phyloP scores from a whole-genome alignment of 1,140 invertebrate species.

The Akabosia matsudoensis region DNA sequence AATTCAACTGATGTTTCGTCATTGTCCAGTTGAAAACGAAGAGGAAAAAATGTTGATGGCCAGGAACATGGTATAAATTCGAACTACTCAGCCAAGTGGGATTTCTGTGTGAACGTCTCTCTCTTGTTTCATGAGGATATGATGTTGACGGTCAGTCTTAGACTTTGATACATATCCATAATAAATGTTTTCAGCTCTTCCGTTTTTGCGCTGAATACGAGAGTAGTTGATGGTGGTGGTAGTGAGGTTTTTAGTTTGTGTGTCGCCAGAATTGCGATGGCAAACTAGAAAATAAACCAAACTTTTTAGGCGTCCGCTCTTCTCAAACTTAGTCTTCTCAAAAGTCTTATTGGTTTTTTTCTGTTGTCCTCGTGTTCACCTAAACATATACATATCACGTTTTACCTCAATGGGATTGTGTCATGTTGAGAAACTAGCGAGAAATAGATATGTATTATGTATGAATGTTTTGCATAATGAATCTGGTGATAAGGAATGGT shows the following conservation, averaged over 20 bases:
- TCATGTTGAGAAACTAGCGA: not conserved
- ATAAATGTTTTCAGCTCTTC: not conserved
- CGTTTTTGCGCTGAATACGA: not conserved
- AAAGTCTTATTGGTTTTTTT: not conserved
- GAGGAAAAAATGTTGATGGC: not conserved
- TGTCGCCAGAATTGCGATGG: too few relatives aligned
- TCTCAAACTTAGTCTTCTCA: not conserved
- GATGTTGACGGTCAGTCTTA: not conserved
- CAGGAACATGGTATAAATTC: too few relatives aligned
- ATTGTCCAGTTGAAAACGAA: slow-evolving; percentile 8
- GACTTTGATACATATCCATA: not conserved
- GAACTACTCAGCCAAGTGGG: too few relatives aligned
- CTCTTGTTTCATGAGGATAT: not conserved
- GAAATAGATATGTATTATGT: not conserved
- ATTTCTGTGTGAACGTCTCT: not conserved
- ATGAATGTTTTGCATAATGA: not conserved
- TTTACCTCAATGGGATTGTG: not conserved
- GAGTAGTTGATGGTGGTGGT: not conserved
- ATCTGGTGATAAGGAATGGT: not conserved
- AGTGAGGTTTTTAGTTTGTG: too few relatives aligned
- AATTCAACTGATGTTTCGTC: slow-evolving; percentile 22
- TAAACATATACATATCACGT: not conserved
- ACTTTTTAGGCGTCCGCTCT: too few relatives aligned
- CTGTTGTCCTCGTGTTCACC: not conserved
- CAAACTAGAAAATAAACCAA: not conserved